A percentile compares a stretch with the other conserved stretches of the same genome.
phyloP scores from a whole-genome alignment of 2,113 vertebrate genomes.

The Tonatia bakeri region DNA sequence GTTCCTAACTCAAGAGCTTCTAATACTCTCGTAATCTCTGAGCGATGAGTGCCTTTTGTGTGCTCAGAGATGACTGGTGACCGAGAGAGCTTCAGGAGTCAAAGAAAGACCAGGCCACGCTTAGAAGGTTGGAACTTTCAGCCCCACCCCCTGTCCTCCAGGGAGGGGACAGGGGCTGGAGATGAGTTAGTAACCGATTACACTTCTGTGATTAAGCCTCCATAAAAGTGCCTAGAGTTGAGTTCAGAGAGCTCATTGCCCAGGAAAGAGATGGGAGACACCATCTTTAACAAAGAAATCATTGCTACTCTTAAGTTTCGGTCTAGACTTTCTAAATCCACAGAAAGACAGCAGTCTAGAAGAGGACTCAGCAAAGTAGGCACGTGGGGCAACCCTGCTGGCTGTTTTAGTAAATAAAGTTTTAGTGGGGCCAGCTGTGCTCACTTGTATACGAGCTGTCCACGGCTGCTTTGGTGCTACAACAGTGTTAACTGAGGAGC shows the following conservation, averaged over 20 bases:
- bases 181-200: not conserved
- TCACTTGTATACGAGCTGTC: not conserved
- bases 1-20: not conserved
- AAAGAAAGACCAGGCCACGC: not conserved
- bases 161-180: not conserved
- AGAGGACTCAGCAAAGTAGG: not conserved
- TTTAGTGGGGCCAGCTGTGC: not conserved
- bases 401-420: not conserved
- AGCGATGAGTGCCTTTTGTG: not conserved
- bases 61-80: not conserved
- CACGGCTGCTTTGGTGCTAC: fast-evolving
- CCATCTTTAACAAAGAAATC: not conserved
- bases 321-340: not conserved
- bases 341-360: not conserved
- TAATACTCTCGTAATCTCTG: not conserved
- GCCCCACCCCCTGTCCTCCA: not conserved
- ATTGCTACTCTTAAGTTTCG: not conserved
- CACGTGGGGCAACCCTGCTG: not conserved
- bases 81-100: not conserved
- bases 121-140: not conserved
- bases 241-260: not conserved
- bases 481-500: not conserved
- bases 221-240: not conserved
- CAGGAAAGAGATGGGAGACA: not conserved
- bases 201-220: not conserved